A percentile compares a stretch with the other conserved stretches of the same genome.
These are phyloP conservation scores for Polia nebulosa DNA, from an alignment of 2,888 invertebrate species.

Conservation along the genomic window DNA sequence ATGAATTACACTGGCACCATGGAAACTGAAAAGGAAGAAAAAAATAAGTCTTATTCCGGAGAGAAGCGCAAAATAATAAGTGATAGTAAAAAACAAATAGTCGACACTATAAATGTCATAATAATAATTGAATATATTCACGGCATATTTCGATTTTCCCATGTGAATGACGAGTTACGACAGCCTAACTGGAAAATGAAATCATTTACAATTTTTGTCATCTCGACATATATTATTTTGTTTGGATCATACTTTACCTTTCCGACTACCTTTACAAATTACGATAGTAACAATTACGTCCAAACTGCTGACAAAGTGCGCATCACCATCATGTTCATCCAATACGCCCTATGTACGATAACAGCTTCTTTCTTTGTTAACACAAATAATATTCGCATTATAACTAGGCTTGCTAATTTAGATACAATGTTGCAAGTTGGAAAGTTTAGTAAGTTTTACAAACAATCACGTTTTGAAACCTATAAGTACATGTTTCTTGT, in stretches of 20 bases:
- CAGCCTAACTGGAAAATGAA: constrained; percentile 44
- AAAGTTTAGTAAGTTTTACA: constrained; percentile 42
- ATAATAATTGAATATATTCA: constrained; percentile 40
- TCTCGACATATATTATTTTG: constrained; percentile 32
- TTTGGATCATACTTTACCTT: constrained; percentile 54
- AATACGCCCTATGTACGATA: constrained; percentile 35
- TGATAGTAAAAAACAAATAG: constrained; percentile 38
- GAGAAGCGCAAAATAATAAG: constrained; percentile 23
- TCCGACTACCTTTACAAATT: constrained; percentile 31
- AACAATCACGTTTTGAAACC: constrained; percentile 37
- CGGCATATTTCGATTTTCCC: constrained; percentile 44
- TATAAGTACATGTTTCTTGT: constrained; percentile 49
- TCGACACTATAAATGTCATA: constrained; percentile 44
- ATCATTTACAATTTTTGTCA: constrained; percentile 22
- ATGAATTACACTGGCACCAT: constrained; percentile 8
- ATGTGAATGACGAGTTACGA: constrained; percentile 33
- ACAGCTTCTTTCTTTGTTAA: constrained; percentile 45
- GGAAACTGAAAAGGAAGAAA: constrained; percentile 39
- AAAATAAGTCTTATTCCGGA: constrained; percentile 13
- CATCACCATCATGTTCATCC: constrained; percentile 30
- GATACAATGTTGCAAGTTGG: constrained; percentile 40
- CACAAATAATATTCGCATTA: constrained; percentile 47
- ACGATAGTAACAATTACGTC: constrained; percentile 44
- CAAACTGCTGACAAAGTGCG: constrained; percentile 47
- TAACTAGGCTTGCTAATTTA: constrained; percentile 37